Base-by-base conservation (phyloP, 2,113 vertebrate species). In the Cochlearius cochlearius region DNA sequence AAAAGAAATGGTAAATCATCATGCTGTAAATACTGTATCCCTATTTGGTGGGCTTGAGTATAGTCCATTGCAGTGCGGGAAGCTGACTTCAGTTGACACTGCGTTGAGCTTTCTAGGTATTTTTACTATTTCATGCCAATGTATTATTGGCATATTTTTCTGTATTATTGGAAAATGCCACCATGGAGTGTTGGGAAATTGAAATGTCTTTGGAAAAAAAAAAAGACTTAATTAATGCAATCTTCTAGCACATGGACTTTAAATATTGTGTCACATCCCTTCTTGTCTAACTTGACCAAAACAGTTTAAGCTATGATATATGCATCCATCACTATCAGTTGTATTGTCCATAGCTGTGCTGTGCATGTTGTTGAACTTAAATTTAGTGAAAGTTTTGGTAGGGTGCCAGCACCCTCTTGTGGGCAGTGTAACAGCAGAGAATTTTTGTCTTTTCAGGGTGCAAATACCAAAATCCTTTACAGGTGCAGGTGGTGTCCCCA, bases 341-440 rank as follows among this genome's bases (percentile, higher is more conserved):
- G 43, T 12, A 3, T 29, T 39, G 25, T 39, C 27, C 22, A 1
- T 11, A 8, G 36, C 68, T 74, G 7, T 41, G 20, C 56, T 20
- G 8, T 63, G 29, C 20, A 3, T 11, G 50, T 8, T 68, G 34
- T 23, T 1, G 7, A 7, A 49, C 38, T 32, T 5, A 5, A 27
- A 20, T 34, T 27, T 12, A 17, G 10, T 6, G 45, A 5, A 34
- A 36, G 38, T 15, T 79, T 76, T 16, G 50, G 58, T 32, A 68
- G 79, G 39, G 49, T 86, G 55, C 71, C 88, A 94, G 92, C 92
- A 80, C 92, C 95, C 92, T 88, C 94, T 95, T 6, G 88, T 88
- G 95, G 92, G n/a, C 86, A 59, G 8, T n/a, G 30, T 4, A 36
- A 27, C 27, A 26, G 26, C 47, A n/a, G 58, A 56, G 45, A 90